Percentiles rank a stretch among this genome's conserved stretches.
These are phyloP conservation scores for Sebastes matsubarae DNA, from an alignment of 2,797 vertebrate species.

Conservation along the genomic window DNA sequence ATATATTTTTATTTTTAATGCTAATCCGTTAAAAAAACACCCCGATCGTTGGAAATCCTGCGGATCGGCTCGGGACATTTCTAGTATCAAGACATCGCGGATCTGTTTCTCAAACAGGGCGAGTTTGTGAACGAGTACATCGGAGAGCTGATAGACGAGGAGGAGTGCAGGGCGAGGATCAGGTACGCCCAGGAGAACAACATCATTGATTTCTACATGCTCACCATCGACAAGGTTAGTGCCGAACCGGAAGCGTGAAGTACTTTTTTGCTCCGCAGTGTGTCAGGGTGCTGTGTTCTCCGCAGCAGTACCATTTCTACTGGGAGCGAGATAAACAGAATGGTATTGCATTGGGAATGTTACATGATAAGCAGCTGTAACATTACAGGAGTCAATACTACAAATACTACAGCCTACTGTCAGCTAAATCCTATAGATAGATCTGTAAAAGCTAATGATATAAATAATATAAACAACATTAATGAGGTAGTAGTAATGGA, in stretches of 20 bases:
- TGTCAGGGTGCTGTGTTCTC: constrained; percentile 52
- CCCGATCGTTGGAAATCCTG: background rate
- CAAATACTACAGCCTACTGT: constrained; percentile 29
- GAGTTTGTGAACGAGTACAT: constrained; percentile 99
- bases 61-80: background rate
- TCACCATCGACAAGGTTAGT: constrained; percentile 96
- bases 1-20: background rate
- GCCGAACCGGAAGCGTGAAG: accelerated
- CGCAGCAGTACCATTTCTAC: constrained; percentile 41
- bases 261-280: constrained; percentile 63
- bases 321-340: constrained; percentile 79
- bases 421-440: background rate
- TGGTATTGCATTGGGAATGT: constrained; percentile 87
- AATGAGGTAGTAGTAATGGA: background rate
- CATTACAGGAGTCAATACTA: constrained; percentile 83
- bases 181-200: constrained; percentile 94
- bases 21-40: background rate
- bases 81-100: background rate
- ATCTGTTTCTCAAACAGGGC: constrained; percentile 80
- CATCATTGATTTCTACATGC: constrained; percentile 98
- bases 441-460: background rate
- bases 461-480: background rate
- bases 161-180: constrained; percentile 96
- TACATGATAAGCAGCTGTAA: constrained; percentile 53
- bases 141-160: constrained; percentile 96